A percentile compares a stretch with the other conserved stretches of the same genome.
These are phyloP conservation scores for Lobophora halterata DNA, from an alignment of 2,888 invertebrate species.

Conservation along the genomic window DNA sequence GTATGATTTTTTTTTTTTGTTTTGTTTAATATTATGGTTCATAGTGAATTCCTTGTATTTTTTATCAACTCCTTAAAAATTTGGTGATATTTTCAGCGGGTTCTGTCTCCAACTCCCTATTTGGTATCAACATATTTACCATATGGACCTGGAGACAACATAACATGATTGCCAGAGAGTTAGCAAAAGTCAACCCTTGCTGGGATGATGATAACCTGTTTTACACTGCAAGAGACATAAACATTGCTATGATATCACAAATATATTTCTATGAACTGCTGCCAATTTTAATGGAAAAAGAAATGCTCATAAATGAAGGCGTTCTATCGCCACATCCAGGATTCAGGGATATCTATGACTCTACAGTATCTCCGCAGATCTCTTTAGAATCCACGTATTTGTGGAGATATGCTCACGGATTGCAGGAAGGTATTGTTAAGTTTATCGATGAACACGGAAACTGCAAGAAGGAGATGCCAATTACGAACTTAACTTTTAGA, in stretches of 20 bases:
- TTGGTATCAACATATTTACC: constrained; percentile 40
- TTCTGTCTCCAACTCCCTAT: constrained; percentile 39
- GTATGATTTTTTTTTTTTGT: too few relatives aligned
- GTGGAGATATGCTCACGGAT: constrained; percentile 46
- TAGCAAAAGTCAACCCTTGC: constrained; percentile 46
- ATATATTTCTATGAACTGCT: constrained; percentile 49
- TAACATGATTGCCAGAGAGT: constrained; percentile 42
- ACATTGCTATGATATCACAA: constrained; percentile 44
- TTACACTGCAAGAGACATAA: constrained; percentile 46
- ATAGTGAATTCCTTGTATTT: too few relatives aligned
- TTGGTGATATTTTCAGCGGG: constrained; percentile 38
- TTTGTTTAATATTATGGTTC: too few relatives aligned
- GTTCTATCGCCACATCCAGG: constrained; percentile 35
- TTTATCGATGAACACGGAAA: constrained; percentile 42
- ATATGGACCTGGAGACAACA: constrained; percentile 54
- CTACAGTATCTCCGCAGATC: constrained; percentile 38
- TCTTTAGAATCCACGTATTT: constrained; percentile 46
- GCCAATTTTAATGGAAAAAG: constrained; percentile 44
- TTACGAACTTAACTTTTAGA: constrained; percentile 49
- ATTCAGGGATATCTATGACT: constrained; percentile 47
- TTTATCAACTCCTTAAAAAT: neutral
- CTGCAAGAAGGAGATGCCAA: constrained; percentile 45
- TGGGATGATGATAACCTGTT: constrained; percentile 52
- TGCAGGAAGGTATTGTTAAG: constrained; percentile 48
- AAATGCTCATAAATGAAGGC: constrained; percentile 42